Conservation (phyloP, 92 coral and sea anemone genomes). For the Blastomussa wellsi region DNA sequence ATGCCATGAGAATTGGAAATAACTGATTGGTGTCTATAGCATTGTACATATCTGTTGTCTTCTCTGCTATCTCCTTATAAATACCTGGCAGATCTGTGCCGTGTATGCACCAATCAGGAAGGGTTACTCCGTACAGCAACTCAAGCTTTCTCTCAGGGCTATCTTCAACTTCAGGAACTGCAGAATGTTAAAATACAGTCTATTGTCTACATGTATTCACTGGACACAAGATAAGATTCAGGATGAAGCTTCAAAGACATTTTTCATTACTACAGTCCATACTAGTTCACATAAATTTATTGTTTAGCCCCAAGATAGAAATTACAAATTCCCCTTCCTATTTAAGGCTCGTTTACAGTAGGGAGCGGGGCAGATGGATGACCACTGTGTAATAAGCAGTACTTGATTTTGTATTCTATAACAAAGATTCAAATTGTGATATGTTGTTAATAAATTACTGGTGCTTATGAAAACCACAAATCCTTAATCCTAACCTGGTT, state of each 20-base stretch:
- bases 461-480: background rate
- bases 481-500: constrained; percentile 18
- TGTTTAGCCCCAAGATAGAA: too few relatives aligned
- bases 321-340: too few relatives aligned
- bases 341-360: too few relatives aligned
- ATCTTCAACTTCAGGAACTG: constrained; percentile 53
- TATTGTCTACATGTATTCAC: background rate
- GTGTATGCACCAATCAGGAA: constrained; percentile 85
- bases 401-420: too few relatives aligned
- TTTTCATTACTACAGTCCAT: too few relatives aligned
- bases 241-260: too few relatives aligned
- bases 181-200: background rate
- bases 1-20: constrained; percentile 80
- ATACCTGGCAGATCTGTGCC: constrained; percentile 82
- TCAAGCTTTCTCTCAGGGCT: constrained; percentile 63
- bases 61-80: constrained; percentile 79
- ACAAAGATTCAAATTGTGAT: too few relatives aligned
- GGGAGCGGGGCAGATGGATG: too few relatives aligned
- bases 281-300: too few relatives aligned
- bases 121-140: constrained; percentile 70
- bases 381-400: too few relatives aligned
- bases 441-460: too few relatives aligned
- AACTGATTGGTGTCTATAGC: constrained; percentile 75
- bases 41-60: constrained; percentile 57
- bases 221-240: background rate